These are phyloP conservation scores for Paragorgia papillata DNA, from an alignment of 92 coral and sea anemone genomes.

Conservation along the genomic window DNA sequence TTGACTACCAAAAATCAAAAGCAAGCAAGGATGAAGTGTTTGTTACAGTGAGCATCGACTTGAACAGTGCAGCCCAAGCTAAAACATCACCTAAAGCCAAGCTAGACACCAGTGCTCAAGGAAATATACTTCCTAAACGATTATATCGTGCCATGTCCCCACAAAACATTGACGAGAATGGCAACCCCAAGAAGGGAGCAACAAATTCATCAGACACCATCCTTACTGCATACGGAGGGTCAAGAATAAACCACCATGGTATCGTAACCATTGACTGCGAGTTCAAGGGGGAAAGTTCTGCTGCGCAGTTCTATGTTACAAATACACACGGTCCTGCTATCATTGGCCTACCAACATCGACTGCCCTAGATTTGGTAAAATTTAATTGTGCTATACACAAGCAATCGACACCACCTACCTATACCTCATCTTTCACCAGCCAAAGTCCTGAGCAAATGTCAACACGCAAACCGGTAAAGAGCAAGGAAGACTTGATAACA, in stretches of 20 bases:
- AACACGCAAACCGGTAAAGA: constrained; percentile 26
- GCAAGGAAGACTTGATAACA: constrained; percentile 33
- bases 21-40: constrained; percentile 44
- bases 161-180: constrained; percentile 38
- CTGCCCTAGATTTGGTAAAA: constrained; percentile 34
- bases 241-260: constrained; percentile 53
- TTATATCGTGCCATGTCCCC: constrained; percentile 64
- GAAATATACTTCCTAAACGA: constrained; percentile 56
- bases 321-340: constrained; percentile 52
- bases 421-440: background rate
- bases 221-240: constrained; percentile 53
- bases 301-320: constrained; percentile 54
- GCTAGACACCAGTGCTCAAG: constrained; percentile 67
- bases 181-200: constrained; percentile 48
- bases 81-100: constrained; percentile 55
- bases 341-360: constrained; percentile 50
- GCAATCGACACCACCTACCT: background rate
- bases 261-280: constrained; percentile 31
- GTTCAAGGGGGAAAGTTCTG: constrained; percentile 2
- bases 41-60: constrained; percentile 40
- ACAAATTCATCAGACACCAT: constrained; percentile 23
- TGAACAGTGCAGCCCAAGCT: constrained; percentile 1
- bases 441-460: background rate
- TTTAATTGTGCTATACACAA: constrained; percentile 26
- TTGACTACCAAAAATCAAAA: background rate